Evolutionary conservation across 2,888 invertebrate species (phyloP).

Genomic region (Caenorhabditis panamensis): DNA sequence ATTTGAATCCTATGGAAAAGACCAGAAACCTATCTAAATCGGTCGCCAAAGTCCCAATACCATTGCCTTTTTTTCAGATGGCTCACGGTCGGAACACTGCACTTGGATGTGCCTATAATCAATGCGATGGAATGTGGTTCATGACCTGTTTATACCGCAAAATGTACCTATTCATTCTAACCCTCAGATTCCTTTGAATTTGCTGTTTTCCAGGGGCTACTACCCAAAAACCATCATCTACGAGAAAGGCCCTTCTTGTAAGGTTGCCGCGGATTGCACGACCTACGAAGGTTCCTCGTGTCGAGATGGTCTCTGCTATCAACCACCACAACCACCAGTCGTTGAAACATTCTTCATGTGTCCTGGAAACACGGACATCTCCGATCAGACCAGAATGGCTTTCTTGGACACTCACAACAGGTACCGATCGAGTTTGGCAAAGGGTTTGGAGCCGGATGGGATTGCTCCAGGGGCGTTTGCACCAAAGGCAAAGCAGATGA

Average conservation of each 20-base stretch:
- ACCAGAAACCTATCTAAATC: no score
- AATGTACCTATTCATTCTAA: no score
- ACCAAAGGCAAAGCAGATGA: constrained; percentile 53
- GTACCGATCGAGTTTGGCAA: constrained; percentile 44
- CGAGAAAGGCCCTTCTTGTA: constrained; percentile 60
- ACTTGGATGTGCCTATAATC: constrained; percentile 48
- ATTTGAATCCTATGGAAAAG: no score
- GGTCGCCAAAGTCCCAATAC: no score
- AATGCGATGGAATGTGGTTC: constrained; percentile 14
- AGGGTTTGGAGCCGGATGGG: constrained; percentile 57
- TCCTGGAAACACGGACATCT: constrained; percentile 41
- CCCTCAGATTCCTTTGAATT: background rate
- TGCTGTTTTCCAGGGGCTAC: constrained; percentile 57
- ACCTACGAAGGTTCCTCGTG: constrained; percentile 51
- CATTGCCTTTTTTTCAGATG: constrained; percentile 52
- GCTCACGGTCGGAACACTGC: constrained; percentile 50
- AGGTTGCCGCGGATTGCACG: constrained; percentile 54
- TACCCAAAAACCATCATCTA: constrained; percentile 55
- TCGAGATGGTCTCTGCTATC: constrained; percentile 59
- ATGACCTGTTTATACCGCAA: constrained; percentile 52
- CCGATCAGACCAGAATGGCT: constrained; percentile 41
- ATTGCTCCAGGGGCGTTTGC: constrained; percentile 52
- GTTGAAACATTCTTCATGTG: constrained; percentile 55
- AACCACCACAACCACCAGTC: constrained; percentile 35
- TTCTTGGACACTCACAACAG: constrained; percentile 54